phyloP scores from a whole-genome alignment of 1,140 invertebrate genomes.

The Aphelenchoides besseyi region DNA sequence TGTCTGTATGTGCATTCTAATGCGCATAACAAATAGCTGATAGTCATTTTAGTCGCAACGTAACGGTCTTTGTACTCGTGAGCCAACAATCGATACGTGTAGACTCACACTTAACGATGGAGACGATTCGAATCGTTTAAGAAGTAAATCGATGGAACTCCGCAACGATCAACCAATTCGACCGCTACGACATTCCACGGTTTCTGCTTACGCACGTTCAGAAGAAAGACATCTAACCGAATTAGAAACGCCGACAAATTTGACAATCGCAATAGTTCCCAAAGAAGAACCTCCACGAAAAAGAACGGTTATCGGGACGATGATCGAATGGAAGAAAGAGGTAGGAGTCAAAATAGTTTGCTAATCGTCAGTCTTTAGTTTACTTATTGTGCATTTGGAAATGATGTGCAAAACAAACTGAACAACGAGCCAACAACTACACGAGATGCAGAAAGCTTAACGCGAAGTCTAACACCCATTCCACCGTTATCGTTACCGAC shows the following conservation, averaged over 20 bases:
- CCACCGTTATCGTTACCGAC: background rate
- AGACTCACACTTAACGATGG: background rate
- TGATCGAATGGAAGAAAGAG: background rate
- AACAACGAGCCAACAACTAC: background rate
- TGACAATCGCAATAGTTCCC: background rate
- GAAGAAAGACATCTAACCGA: background rate
- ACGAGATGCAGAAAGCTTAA: background rate
- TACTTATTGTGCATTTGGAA: background rate
- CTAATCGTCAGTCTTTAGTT: constrained; percentile 1
- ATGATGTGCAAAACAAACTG: background rate
- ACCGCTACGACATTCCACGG: background rate
- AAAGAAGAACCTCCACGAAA: background rate
- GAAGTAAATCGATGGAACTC: background rate
- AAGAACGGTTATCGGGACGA: background rate
- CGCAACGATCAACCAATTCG: background rate
- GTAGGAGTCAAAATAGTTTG: background rate
- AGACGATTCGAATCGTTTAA: background rate
- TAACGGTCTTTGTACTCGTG: background rate
- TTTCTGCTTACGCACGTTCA: background rate
- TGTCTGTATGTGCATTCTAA: constrained; percentile 23
- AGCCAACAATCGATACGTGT: background rate
- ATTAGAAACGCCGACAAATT: background rate
- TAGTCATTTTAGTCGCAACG: constrained; percentile 5
- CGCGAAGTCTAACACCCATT: background rate
- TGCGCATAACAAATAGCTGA: background rate